Conservation (phyloP, 2,113 vertebrate genomes). For the Tapirus terrestris region DNA sequence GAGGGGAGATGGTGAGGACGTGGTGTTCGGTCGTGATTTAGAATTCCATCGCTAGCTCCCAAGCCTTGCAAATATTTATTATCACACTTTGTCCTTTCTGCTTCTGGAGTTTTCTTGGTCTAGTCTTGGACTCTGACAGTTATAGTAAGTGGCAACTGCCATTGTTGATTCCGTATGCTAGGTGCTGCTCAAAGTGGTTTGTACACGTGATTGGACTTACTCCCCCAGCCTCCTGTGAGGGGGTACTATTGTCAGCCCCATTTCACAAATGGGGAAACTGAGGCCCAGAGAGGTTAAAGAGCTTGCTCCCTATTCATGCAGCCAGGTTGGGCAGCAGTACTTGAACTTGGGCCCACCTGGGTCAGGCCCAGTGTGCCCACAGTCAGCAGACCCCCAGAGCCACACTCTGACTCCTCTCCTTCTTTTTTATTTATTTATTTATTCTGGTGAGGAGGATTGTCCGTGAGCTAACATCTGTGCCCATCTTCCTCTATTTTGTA, state of each 20-base stretch:
- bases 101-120: background rate
- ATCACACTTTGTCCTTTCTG: background rate
- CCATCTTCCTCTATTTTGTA: no score
- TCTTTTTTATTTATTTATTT: background rate
- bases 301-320: background rate
- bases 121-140: background rate
- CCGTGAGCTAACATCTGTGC: no score
- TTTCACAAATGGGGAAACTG: background rate
- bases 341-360: background rate
- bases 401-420: background rate
- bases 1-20: background rate
- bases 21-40: background rate
- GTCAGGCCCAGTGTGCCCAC: background rate
- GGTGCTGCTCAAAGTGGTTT: background rate
- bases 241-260: background rate
- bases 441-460: no score
- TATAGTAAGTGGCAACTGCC: background rate
- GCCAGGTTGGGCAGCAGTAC: background rate
- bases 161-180: background rate
- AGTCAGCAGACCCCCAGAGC: background rate
- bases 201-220: background rate
- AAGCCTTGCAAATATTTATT: background rate
- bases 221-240: background rate
- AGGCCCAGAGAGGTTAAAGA: background rate
- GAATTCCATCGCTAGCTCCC: background rate